These are phyloP conservation scores for Megastigmus dorsalis DNA, from an alignment of 2,888 invertebrate species.

Conservation along the genomic window DNA sequence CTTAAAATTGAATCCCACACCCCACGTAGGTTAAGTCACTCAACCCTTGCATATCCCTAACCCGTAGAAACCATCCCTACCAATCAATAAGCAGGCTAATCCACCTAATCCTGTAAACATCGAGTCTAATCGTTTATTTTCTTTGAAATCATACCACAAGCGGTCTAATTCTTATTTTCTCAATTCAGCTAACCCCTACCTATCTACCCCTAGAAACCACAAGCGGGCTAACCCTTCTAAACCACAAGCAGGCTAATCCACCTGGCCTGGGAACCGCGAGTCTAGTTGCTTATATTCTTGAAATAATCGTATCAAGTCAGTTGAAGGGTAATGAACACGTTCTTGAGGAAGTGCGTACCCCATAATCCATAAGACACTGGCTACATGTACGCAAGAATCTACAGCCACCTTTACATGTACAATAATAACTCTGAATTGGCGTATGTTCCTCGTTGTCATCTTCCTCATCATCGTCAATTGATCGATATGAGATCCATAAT, in stretches of 20 bases:
- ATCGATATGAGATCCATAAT: background rate
- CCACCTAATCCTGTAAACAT: no score
- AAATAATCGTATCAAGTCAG: background rate
- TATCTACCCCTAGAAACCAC: no score
- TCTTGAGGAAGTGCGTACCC: background rate
- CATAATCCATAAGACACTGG: background rate
- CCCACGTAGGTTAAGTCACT: no score
- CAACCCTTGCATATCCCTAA: no score
- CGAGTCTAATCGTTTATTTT: no score
- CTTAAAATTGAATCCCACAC: no score
- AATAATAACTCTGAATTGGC: constrained; percentile 1
- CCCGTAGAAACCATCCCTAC: no score
- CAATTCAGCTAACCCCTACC: no score
- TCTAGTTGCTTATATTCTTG: background rate
- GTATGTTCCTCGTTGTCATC: background rate
- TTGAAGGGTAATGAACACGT: background rate
- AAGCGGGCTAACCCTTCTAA: no score
- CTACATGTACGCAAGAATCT: background rate
- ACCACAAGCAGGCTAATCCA: background rate
- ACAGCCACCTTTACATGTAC: background rate
- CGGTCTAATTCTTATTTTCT: no score
- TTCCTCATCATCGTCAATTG: background rate
- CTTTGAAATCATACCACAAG: no score
- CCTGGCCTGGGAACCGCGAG: background rate
- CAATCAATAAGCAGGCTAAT: no score